Evolutionary conservation across 2,113 vertebrate genomes (phyloP).

Genomic region (Ammodytes dubius): DNA sequence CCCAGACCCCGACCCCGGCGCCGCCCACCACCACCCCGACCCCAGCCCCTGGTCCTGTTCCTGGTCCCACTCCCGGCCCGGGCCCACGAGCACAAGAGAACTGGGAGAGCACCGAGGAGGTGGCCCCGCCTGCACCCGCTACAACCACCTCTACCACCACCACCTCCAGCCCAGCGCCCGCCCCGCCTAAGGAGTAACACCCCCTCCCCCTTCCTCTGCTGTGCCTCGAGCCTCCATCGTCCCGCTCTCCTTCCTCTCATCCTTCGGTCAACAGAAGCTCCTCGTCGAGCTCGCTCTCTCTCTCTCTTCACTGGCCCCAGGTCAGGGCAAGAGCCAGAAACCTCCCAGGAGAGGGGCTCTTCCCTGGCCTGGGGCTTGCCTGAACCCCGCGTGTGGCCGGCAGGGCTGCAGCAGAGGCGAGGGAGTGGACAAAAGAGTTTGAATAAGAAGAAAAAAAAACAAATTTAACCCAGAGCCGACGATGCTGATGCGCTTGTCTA

Average conservation of each 20-base stretch:
- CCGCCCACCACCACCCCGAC: not conserved
- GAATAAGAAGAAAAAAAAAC: conserved; percentile 83
- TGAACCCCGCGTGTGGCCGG: conserved; percentile 89
- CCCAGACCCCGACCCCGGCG: conserved; percentile 51
- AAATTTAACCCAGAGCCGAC: conserved; percentile 88
- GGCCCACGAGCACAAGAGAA: conserved; percentile 99
- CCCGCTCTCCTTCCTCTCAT: conserved; percentile 77
- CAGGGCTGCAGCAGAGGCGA: conserved; percentile 94
- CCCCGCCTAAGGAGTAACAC: conserved; percentile 95
- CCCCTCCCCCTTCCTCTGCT: conserved; percentile 82
- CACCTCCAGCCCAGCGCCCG: conserved; percentile 72
- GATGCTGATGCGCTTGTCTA: conserved; percentile 94
- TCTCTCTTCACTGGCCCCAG: conserved; percentile 68
- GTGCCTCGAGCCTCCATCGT: conserved; percentile 84
- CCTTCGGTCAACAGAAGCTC: conserved; percentile 76
- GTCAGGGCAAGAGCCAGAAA: conserved; percentile 90
- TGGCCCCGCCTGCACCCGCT: conserved; percentile 80
- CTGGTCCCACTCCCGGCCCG: conserved; percentile 73
- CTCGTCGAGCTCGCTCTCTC: conserved; percentile 82
- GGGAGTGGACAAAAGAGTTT: conserved; percentile 94
- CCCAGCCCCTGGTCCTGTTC: conserved; percentile 51
- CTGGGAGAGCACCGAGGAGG: conserved; percentile 97
- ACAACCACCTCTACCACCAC: conserved; percentile 83
- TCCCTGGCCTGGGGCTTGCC: conserved; percentile 76
- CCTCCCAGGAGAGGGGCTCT: conserved; percentile 85